Percentiles rank a stretch among this genome's conserved stretches.
These are phyloP conservation scores for Lomographa bimaculata DNA, from an alignment of 2,888 invertebrate species.

Conservation along the genomic window DNA sequence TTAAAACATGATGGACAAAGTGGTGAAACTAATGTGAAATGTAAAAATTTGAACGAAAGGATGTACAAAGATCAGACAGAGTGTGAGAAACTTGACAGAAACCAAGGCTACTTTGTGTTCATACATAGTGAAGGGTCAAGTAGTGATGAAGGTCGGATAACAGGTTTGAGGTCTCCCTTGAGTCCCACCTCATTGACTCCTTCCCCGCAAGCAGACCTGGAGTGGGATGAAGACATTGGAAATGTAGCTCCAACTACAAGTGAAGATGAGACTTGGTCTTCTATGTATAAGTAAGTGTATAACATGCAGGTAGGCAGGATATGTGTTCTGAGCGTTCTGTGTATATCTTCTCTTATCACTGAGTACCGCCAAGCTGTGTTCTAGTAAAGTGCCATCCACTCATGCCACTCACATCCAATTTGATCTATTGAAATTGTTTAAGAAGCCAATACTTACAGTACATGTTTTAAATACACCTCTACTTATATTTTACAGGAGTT, in stretches of 20 bases:
- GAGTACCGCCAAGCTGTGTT: too few relatives aligned
- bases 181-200: conserved; percentile 53
- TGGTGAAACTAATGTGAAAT: conserved; percentile 48
- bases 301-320: too few relatives aligned
- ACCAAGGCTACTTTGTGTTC: conserved; percentile 69
- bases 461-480: too few relatives aligned
- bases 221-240: conserved; percentile 90
- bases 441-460: too few relatives aligned
- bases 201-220: conserved; percentile 80
- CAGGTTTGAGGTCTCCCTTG: conserved; percentile 50
- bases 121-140: conserved; percentile 71
- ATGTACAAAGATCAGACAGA: conserved; percentile 27
- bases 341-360: too few relatives aligned
- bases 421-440: too few relatives aligned
- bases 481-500: too few relatives aligned
- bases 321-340: too few relatives aligned
- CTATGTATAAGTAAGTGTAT: conserved; percentile 71
- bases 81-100: conserved; percentile 42
- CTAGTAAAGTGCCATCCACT: too few relatives aligned
- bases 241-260: conserved; percentile 76
- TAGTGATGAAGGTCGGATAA: conserved; percentile 62
- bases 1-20: conserved; percentile 45
- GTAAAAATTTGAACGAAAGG: conserved; percentile 53
- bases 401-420: too few relatives aligned
- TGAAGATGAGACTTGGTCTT: conserved; percentile 81